A percentile compares a stretch with the other conserved stretches of the same genome.
phyloP scores from a whole-genome alignment of 2,888 invertebrate species.

The Standfussiana lucernea region DNA sequence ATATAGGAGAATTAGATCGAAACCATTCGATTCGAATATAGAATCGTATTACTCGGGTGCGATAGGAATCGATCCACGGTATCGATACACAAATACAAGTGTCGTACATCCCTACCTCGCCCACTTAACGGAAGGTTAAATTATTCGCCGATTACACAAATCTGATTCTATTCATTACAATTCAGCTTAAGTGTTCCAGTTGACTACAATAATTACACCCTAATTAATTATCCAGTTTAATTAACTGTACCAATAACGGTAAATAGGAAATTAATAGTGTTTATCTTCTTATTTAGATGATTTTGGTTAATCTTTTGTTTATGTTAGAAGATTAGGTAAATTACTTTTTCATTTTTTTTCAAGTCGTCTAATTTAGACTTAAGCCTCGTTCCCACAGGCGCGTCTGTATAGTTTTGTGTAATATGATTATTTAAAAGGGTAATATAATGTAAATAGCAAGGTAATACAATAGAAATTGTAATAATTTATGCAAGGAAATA shows the following conservation, averaged over 20 bases:
- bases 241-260: conserved; percentile 45
- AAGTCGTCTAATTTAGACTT: background rate
- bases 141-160: conserved; percentile 61
- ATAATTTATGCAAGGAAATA: too few species aligned
- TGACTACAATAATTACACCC: conserved; percentile 57
- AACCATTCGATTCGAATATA: background rate
- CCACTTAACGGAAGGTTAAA: conserved; percentile 58
- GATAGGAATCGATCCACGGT: background rate
- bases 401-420: too few species aligned
- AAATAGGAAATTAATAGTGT: conserved; percentile 43
- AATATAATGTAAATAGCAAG: too few species aligned
- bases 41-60: background rate
- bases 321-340: background rate
- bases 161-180: conserved; percentile 61
- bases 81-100: background rate
- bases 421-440: too few species aligned
- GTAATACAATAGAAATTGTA: too few species aligned
- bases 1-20: background rate
- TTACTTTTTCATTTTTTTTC: background rate
- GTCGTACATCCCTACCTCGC: background rate
- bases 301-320: conserved; percentile 23
- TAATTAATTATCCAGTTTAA: conserved; percentile 53
- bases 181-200: conserved; percentile 55
- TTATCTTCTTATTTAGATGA: conserved; percentile 25
- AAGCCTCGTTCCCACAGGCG: too few species aligned